phyloP scores from a whole-genome alignment of 2,113 vertebrate species.

The Puntigrus tetrazona region DNA sequence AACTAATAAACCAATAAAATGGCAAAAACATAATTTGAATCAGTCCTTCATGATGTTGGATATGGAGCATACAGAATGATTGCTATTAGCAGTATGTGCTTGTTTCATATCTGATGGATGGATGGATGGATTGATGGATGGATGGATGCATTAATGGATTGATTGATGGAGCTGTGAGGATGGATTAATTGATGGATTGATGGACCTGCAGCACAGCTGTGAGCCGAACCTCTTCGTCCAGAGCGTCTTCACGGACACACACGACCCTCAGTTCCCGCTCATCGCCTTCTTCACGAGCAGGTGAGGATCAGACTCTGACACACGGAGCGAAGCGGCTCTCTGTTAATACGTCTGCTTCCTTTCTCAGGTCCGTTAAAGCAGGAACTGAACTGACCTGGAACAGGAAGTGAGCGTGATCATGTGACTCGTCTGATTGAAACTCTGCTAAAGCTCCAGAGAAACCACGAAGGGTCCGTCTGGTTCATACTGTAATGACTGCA shows the following conservation, averaged over 20 bases:
- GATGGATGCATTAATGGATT: too few relatives aligned
- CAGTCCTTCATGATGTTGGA: too few relatives aligned
- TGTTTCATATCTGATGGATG: too few relatives aligned
- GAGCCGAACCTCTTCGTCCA: constrained; percentile 91
- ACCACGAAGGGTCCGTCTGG: too few relatives aligned
- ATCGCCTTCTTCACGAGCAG: constrained; percentile 93
- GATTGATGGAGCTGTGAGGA: too few relatives aligned
- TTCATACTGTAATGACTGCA: too few relatives aligned
- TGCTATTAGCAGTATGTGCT: too few relatives aligned
- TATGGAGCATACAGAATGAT: too few relatives aligned
- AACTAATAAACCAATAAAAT: too few relatives aligned
- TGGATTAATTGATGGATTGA: not conserved
- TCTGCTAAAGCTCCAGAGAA: too few relatives aligned
- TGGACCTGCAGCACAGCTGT: constrained; percentile 85
- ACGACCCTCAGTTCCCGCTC: constrained; percentile 84
- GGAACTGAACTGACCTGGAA: constrained; percentile 93
- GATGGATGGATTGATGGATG: too few relatives aligned
- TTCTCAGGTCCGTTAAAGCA: constrained; percentile 82
- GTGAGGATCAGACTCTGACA: constrained; percentile 66
- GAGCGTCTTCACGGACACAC: constrained; percentile 92
- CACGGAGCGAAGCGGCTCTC: not conserved
- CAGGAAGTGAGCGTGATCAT: constrained; percentile 31
- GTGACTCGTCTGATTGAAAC: not conserved
- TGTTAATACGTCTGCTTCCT: not conserved
- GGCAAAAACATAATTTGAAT: too few relatives aligned